These are phyloP conservation scores for Sitodiplosis mosellana DNA, from an alignment of 1,140 invertebrate species.

Conservation along the genomic window DNA sequence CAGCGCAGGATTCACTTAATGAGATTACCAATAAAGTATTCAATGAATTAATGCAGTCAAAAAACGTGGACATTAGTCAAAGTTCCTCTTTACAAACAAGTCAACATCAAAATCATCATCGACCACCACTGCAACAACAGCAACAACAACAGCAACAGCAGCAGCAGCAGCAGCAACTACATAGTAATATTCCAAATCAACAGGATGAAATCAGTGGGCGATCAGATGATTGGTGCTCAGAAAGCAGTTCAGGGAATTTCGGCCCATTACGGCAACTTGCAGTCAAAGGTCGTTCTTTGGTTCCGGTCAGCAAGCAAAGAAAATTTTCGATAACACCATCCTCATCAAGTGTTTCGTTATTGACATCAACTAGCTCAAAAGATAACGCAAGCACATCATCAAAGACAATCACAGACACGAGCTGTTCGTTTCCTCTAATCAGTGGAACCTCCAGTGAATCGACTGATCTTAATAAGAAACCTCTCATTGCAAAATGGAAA, in stretches of 20 bases:
- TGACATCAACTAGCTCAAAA: no score
- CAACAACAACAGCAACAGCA: neutral
- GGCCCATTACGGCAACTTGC: slow-evolving; percentile 38
- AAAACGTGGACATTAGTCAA: neutral
- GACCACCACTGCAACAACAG: neutral
- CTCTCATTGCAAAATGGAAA: slow-evolving; percentile 49
- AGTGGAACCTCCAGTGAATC: neutral
- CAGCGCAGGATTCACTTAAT: slow-evolving; percentile 36
- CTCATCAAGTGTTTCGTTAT: no score
- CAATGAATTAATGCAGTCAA: slow-evolving; percentile 45
- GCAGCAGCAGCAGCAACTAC: no score
- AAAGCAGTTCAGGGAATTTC: slow-evolving; percentile 40
- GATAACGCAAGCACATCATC: no score
- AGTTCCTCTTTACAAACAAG: neutral
- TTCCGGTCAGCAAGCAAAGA: no score
- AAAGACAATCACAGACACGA: no score
- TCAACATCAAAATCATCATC: neutral
- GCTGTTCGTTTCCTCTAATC: no score
- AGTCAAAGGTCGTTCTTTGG: no score
- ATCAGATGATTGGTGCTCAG: slow-evolving; percentile 56
- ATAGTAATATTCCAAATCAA: slow-evolving; percentile 13
- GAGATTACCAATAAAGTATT: slow-evolving; percentile 74
- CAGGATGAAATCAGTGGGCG: no score
- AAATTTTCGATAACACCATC: no score
- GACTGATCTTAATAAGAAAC: slow-evolving; percentile 24